Evolutionary conservation across 1,140 invertebrate genomes (phyloP).

Genomic region (Drosophila varians): DNA sequence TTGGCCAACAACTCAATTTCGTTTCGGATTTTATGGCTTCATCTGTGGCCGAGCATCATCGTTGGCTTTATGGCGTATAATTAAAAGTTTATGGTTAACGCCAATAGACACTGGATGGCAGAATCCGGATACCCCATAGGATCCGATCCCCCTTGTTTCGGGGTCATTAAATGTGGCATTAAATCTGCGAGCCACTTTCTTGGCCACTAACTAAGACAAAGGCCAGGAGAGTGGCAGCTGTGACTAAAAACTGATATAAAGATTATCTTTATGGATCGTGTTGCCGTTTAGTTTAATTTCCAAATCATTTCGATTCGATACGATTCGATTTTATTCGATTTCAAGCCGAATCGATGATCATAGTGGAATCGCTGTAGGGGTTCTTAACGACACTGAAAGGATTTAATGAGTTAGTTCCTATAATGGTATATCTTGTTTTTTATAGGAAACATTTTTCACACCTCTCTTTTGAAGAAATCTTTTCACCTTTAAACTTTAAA

Average conservation of each 20-base stretch:
- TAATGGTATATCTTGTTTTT: no score
- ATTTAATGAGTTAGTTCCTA: no score
- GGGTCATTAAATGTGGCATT: slow-evolving; percentile 51
- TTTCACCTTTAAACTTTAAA: no score
- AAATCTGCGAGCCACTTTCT: slow-evolving; percentile 49
- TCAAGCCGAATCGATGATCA: slow-evolving; percentile 9
- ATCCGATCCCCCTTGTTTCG: slow-evolving; percentile 21
- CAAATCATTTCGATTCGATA: not conserved
- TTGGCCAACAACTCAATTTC: slow-evolving; percentile 41
- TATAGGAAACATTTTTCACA: no score
- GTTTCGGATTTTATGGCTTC: slow-evolving; percentile 43
- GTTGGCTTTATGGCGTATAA: slow-evolving; percentile 33
- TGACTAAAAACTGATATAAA: slow-evolving; percentile 32
- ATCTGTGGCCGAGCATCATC: slow-evolving; percentile 23
- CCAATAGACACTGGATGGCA: not conserved
- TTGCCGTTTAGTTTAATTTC: slow-evolving; percentile 50
- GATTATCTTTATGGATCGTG: slow-evolving; percentile 55
- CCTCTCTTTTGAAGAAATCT: no score
- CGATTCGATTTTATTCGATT: slow-evolving; percentile 6
- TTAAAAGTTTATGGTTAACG: slow-evolving; percentile 65
- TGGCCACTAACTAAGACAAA: slow-evolving; percentile 48
- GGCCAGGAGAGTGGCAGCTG: not conserved
- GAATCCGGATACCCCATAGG: not conserved
- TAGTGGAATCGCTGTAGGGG: slow-evolving; percentile 11
- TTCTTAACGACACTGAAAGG: not conserved